Evolutionary conservation across 2,888 invertebrate genomes (phyloP), one percentile per base, ranked within the genome.

Genomic region (Drosophila yooni): DNA sequence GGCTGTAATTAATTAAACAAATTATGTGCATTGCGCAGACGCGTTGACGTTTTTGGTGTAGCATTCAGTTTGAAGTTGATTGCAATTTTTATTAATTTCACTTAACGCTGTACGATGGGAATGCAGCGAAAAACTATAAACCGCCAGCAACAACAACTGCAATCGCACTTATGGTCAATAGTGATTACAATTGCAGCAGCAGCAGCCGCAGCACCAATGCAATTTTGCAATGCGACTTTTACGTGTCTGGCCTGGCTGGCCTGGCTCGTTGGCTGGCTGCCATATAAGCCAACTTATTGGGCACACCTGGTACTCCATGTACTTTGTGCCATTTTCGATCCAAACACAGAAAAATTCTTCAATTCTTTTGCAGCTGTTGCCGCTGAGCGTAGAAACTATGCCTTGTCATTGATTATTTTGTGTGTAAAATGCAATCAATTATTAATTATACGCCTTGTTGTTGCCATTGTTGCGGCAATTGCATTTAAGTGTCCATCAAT

Each of bases 1-100:
- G 83, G 74, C 67, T 56, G 79, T 88, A 91, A 88, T 88, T 91
- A 88, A 88, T 88, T 88, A 88, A 91, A 88, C 87, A 88, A 88
- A 88, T 88, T 91, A 88, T 89, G 88, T 89, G 80, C 63, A 88
- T 91, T 90, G 91, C 87, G 76, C 89, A 88, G 90, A 76, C 73
- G 74, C 77, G 71, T 82, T 89, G 91, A 89, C 91, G 65, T 90
- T 91, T 91, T 91, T 91, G 91, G 90, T 90, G 59, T 86, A 81
- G 70, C 68, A 76, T 72, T 69, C 54, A 27, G 36, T 36, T 66
- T 69, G 70, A 57, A 67, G 50, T 76, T 74, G 83, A 82, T 80
- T 82, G 87, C 83, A 57, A 90, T 73, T 89, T 87, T 87, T 87
- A 87, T 87, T 85, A 90, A 87, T 91, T 87, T 87, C 88, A 90